phyloP scores from a whole-genome alignment of 2,113 vertebrate species.

The Megaceryle maxima region DNA sequence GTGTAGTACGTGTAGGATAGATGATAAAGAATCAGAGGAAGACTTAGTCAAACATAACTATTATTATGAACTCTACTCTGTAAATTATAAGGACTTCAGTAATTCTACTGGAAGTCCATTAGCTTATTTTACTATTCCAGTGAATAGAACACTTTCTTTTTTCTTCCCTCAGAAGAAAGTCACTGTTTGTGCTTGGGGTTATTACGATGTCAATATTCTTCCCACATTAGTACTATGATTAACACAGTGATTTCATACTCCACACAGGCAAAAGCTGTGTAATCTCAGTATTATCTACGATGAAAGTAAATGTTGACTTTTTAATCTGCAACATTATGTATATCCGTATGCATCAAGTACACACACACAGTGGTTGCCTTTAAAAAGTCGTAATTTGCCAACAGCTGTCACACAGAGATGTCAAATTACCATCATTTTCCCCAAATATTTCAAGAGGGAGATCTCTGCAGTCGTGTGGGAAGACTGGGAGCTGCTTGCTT shows the following conservation, averaged over 20 bases:
- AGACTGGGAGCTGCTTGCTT: not conserved
- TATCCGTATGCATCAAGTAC: conserved; percentile 7
- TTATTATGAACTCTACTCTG: not conserved
- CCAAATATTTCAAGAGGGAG: conserved; percentile 1
- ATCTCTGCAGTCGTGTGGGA: conserved; percentile 9
- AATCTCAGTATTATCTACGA: conserved; percentile 45
- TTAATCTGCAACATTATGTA: conserved; percentile 4
- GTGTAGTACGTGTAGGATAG: not conserved
- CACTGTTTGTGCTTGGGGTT: conserved; percentile 2
- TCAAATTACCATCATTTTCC: conserved; percentile 37
- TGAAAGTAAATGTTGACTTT: conserved; percentile 32
- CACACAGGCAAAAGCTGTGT: not conserved
- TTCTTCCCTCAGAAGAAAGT: not conserved
- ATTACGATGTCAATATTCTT: conserved; percentile 29
- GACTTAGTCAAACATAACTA: not conserved
- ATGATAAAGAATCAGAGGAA: not conserved
- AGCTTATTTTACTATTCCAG: not conserved
- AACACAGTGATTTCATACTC: conserved; percentile 38
- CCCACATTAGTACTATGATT: conserved; percentile 17
- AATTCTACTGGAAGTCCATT: not conserved
- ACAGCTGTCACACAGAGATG: conserved; percentile 49
- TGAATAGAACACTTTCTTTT: not conserved
- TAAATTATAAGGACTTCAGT: not conserved
- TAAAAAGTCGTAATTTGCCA: conserved; percentile 40
- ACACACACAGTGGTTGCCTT: conserved; percentile 4